Evolutionary conservation across 2,113 vertebrate genomes (phyloP).

Genomic region (Chloropsis hardwickii): DNA sequence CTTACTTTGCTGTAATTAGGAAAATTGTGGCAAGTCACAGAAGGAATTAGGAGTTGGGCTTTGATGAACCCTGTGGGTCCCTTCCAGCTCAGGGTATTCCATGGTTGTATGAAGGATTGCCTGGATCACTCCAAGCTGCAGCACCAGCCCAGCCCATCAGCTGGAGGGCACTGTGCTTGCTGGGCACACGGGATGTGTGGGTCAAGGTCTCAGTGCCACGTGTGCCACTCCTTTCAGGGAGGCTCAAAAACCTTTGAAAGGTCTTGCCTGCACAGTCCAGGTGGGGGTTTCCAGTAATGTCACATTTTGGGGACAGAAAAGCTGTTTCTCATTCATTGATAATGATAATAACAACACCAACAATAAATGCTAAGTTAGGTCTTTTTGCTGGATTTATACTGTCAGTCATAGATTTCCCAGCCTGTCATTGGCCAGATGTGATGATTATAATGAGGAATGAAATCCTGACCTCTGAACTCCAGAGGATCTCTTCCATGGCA

Average conservation of each 20-base stretch:
- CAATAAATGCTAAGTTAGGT: background rate
- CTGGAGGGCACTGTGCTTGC: background rate
- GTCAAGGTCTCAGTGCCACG: background rate
- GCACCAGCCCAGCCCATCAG: background rate
- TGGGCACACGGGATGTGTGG: fast-evolving
- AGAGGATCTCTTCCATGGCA: background rate
- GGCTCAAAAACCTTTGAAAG: background rate
- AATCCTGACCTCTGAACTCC: background rate
- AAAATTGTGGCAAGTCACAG: background rate
- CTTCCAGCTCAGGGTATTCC: background rate
- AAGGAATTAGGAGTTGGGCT: background rate
- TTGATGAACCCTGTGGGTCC: background rate
- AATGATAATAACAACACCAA: background rate
- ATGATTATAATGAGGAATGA: background rate
- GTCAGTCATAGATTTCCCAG: background rate
- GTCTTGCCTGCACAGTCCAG: background rate
- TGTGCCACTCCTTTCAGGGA: background rate
- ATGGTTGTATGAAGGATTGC: background rate
- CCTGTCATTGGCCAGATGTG: background rate
- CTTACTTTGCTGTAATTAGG: background rate
- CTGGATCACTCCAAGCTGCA: background rate
- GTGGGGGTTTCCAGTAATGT: background rate
- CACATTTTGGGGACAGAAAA: background rate
- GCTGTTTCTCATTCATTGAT: background rate
- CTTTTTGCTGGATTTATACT: background rate